Percentiles rank a stretch among this genome's conserved stretches.
phyloP scores from a whole-genome alignment of 2,888 invertebrate species.

The Andrena flavipes region DNA sequence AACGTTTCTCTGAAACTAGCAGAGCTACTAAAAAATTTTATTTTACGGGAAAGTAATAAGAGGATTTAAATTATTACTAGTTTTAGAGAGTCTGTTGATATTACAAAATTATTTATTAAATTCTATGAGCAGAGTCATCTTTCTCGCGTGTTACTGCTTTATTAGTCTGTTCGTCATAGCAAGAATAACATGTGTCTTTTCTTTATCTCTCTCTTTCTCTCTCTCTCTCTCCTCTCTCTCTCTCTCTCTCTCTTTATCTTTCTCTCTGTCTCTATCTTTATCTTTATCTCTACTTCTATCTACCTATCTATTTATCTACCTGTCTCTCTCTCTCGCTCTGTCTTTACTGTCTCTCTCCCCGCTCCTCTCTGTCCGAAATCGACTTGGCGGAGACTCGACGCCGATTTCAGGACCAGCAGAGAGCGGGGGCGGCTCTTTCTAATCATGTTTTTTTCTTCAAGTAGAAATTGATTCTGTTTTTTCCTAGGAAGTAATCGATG shows the following conservation, averaged over 20 bases:
- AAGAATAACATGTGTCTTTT: conserved; percentile 32
- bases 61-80: too few species aligned
- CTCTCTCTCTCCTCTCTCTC: not conserved
- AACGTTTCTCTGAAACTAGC: too few species aligned
- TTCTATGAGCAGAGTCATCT: not conserved
- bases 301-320: conserved; percentile 9
- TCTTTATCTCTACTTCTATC: conserved; percentile 2
- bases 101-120: not conserved
- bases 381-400: not conserved
- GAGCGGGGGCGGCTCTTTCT: conserved; percentile 29
- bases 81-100: too few species aligned
- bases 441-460: conserved; percentile 55
- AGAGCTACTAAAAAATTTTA: too few species aligned
- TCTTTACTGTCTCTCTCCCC: conserved; percentile 6
- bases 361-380: conserved; percentile 26
- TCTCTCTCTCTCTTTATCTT: conserved; percentile 2
- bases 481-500: conserved; percentile 73
- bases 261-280: conserved; percentile 21
- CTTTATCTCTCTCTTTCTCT: not conserved
- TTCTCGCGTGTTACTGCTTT: conserved; percentile 8
- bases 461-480: conserved; percentile 64
- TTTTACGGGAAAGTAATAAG: too few species aligned
- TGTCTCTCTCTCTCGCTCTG: conserved; percentile 22
- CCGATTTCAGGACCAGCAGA: conserved; percentile 16
- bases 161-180: conserved; percentile 38